These are phyloP conservation scores for Phenganax subtilis DNA, from an alignment of 92 coral and sea anemone genomes.

Conservation along the genomic window DNA sequence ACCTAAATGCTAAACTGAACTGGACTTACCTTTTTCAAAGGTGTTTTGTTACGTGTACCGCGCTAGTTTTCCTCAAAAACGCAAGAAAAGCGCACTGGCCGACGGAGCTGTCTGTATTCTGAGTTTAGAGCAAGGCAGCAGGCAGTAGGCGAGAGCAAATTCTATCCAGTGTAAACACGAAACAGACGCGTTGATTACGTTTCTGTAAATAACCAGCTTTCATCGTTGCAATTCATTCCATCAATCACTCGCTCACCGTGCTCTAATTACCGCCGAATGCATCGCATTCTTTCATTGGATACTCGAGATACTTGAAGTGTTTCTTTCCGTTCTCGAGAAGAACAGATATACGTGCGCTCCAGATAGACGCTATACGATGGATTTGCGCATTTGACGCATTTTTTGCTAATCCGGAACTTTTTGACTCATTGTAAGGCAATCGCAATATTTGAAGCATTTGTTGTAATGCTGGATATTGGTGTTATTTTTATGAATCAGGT, in stretches of 20 bases:
- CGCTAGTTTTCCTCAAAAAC: not conserved
- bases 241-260: slow-evolving; percentile 30
- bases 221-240: slow-evolving; percentile 37
- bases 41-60: not conserved
- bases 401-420: not conserved
- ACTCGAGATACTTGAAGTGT: slow-evolving; percentile 26
- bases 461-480: too few species aligned
- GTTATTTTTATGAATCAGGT: too few species aligned
- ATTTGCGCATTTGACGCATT: not conserved
- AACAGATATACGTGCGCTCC: too few species aligned
- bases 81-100: not conserved
- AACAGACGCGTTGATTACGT: slow-evolving; percentile 41
- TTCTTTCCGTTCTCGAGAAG: slow-evolving; percentile 3
- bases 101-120: not conserved
- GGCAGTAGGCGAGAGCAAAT: slow-evolving; percentile 9
- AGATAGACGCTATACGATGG: not conserved
- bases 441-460: too few species aligned
- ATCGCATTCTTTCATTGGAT: slow-evolving; percentile 35
- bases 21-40: slow-evolving; percentile 11
- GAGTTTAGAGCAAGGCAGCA: not conserved
- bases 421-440: too few species aligned
- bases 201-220: slow-evolving; percentile 41
- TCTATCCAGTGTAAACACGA: slow-evolving; percentile 36
- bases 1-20: not conserved
- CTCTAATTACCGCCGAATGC: slow-evolving; percentile 35